phyloP scores from a whole-genome alignment of 2,797 vertebrate species.

The Carduelis carduelis region DNA sequence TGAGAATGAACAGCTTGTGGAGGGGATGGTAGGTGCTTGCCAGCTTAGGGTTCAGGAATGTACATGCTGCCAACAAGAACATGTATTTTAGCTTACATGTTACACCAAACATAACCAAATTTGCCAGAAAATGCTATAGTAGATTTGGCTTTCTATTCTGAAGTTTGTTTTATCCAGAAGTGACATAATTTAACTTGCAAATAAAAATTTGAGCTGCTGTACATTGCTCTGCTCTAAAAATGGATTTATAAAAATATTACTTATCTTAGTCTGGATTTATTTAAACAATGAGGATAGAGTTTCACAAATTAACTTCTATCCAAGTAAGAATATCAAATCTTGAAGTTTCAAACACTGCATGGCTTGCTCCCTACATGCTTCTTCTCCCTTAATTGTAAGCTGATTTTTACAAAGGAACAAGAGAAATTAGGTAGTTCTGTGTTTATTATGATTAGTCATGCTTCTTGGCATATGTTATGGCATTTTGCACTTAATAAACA shows the following conservation, averaged over 20 bases:
- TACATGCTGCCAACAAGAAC: background rate
- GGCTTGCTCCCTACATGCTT: background rate
- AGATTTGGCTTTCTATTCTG: background rate
- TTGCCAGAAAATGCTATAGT: background rate
- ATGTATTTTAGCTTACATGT: background rate
- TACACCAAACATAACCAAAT: conserved; percentile 30
- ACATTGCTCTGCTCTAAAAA: background rate
- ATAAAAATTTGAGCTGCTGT: background rate
- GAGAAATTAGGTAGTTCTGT: background rate
- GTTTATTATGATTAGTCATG: background rate
- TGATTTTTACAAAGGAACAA: background rate
- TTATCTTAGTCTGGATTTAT: background rate
- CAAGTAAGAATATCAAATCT: background rate
- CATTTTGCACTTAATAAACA: background rate
- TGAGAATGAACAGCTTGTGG: background rate
- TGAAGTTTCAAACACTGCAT: background rate
- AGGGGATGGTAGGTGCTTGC: background rate
- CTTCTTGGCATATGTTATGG: background rate
- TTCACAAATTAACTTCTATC: background rate
- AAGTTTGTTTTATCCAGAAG: background rate
- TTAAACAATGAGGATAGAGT: background rate
- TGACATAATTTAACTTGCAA: background rate
- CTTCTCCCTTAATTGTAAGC: background rate
- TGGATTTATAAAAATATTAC: background rate
- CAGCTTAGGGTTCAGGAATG: background rate